These are phyloP conservation scores for Lepidocyrtinus sp. DNA, from an alignment of 2,888 invertebrate species.

Conservation along the genomic window DNA sequence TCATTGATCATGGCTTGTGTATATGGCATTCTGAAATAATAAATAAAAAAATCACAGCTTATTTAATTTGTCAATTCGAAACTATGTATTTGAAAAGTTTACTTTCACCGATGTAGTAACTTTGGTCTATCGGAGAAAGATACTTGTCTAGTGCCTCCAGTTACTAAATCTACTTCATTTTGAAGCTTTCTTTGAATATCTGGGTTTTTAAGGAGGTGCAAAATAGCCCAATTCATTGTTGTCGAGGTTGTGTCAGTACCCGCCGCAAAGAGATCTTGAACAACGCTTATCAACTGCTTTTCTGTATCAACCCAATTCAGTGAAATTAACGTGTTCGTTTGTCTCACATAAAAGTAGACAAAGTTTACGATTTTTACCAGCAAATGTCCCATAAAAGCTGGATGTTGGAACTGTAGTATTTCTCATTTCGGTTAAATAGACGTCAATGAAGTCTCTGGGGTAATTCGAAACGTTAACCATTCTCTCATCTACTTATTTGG, in stretches of 20 bases:
- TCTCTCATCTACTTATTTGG: not conserved
- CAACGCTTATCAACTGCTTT: not conserved
- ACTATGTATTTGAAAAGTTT: not conserved
- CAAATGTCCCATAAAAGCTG: conserved; percentile 40
- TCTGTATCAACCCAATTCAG: conserved; percentile 22
- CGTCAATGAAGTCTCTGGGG: conserved; percentile 52
- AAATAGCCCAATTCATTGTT: conserved; percentile 38
- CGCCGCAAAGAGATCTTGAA: conserved; percentile 24
- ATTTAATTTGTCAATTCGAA: no score
- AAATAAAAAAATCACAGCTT: no score
- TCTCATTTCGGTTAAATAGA: conserved; percentile 45
- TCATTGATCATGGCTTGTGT: conserved; percentile 41
- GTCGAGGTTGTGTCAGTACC: conserved; percentile 45
- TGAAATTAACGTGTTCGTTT: not conserved
- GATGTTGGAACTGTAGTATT: conserved; percentile 35
- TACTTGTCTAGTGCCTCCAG: conserved; percentile 30
- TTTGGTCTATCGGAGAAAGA: conserved; percentile 35
- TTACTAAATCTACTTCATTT: conserved; percentile 30
- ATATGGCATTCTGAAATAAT: conserved; percentile 31
- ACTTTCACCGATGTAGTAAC: conserved; percentile 7
- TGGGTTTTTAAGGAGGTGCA: conserved; percentile 25
- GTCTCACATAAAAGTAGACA: not conserved
- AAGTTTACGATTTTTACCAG: conserved; percentile 24
- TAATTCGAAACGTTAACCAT: no score
- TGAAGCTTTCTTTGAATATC: conserved; percentile 45